These are phyloP conservation scores for Tinea pellionella DNA, from an alignment of 2,888 invertebrate genomes.

Conservation along the genomic window DNA sequence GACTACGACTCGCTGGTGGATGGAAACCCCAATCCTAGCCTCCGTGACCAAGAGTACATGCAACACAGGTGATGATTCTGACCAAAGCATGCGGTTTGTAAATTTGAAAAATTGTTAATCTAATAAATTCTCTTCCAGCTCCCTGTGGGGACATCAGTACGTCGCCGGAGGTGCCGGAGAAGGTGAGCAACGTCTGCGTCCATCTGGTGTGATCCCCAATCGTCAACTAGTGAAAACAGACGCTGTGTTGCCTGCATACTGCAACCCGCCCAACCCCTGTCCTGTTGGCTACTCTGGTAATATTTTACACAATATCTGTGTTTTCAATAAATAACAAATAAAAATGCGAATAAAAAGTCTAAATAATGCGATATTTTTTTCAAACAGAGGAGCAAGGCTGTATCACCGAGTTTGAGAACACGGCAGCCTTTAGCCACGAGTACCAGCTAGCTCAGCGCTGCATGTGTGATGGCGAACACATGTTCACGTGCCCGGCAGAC, in stretches of 20 bases:
- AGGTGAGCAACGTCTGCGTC: slow-evolving; percentile 74
- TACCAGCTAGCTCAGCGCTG: slow-evolving; percentile 94
- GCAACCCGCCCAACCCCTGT: slow-evolving; percentile 99
- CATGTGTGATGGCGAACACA: slow-evolving; percentile 98
- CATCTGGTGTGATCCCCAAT: slow-evolving; percentile 68
- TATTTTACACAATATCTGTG: neutral
- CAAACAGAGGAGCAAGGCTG: slow-evolving; percentile 85
- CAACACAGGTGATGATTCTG: slow-evolving; percentile 82
- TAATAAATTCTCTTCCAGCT: slow-evolving; percentile 32
- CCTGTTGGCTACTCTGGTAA: slow-evolving; percentile 91
- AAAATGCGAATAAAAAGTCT: too few species aligned
- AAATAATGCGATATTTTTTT: neutral
- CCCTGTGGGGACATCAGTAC: slow-evolving; percentile 81
- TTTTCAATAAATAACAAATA: too few species aligned
- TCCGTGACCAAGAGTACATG: slow-evolving; percentile 88
- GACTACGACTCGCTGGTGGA: slow-evolving; percentile 81
- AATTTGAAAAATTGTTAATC: neutral
- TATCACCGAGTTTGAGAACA: slow-evolving; percentile 91
- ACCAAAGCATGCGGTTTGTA: too few species aligned
- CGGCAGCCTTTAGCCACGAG: slow-evolving; percentile 93
- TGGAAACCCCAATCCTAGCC: slow-evolving; percentile 78
- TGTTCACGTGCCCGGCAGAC: slow-evolving; percentile 87
- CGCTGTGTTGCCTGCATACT: slow-evolving; percentile 94
- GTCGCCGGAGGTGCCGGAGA: slow-evolving; percentile 84
- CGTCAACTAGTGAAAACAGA: slow-evolving; percentile 88